These are phyloP conservation scores for Balaeniceps rex DNA, from an alignment of 2,113 vertebrate genomes.

Conservation along the genomic window DNA sequence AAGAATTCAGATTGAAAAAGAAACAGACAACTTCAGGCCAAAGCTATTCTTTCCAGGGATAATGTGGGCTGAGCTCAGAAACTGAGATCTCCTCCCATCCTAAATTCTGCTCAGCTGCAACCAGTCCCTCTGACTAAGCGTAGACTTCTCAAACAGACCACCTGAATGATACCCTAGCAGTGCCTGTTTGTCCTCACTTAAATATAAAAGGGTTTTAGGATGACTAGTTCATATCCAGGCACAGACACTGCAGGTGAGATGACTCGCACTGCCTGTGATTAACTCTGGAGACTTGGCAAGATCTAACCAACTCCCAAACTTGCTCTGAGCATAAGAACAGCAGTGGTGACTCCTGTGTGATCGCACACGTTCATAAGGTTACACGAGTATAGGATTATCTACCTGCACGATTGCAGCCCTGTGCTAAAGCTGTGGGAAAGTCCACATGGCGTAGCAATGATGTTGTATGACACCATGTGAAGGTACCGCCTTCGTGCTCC, in stretches of 20 bases:
- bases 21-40: background rate
- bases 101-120: background rate
- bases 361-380: background rate
- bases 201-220: background rate
- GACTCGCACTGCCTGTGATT: background rate
- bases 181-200: background rate
- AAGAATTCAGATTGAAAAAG: background rate
- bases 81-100: background rate
- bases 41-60: background rate
- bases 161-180: background rate
- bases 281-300: background rate
- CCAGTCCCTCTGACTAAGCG: background rate
- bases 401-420: fast-evolving
- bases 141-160: background rate
- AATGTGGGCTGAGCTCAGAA: background rate
- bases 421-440: background rate
- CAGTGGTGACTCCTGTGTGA: background rate
- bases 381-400: background rate
- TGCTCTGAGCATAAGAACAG: background rate
- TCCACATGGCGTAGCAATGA: fast-evolving
- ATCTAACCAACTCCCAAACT: background rate
- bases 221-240: background rate
- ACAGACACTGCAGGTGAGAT: background rate
- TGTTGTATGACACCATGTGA: background rate
- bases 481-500: fast-evolving